Base-by-base conservation (phyloP, 2,888 invertebrate genomes). In the Latheticus oryzae region DNA sequence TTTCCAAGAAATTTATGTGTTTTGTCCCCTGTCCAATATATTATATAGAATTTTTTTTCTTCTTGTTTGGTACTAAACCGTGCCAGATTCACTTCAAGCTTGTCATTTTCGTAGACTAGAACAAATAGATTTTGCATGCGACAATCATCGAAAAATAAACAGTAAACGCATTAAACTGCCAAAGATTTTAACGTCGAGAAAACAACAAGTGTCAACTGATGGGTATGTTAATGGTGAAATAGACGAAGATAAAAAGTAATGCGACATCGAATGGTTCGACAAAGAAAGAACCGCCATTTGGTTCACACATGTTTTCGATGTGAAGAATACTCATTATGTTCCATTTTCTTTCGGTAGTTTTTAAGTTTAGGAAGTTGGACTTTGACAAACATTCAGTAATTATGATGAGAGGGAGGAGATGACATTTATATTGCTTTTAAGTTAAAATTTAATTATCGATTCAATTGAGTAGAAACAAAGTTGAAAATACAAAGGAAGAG, bases 121-220 rank as follows among this genome's bases (percentile, higher is more conserved):
- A 47, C 47, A 24, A 47, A 47, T 15, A 33, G 33, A 47, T 35
- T 35, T 24, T 11, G 21, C 47, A 19, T 11, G 32, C 45, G 33
- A 45, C 45, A 32, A 33, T 24, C 19, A 24, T 32, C 43, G 17
- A 16, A 8, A 42, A 48, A 37, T 24, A 35, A 52, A 52, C 24
- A 50, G 38, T 28, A 38, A 59, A 56, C 56, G 45, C 60, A 60
- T 60, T 56, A 56, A 60, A 45, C 52, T 60, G 60, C 52, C 60
- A 60, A 45, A 52, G 50, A 45, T 48, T 58, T 58, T 53, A 58
- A 58, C 51, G 52, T 52, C 26, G 13, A 65, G 70, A 71, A 70
- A 67, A 71, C 68, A 73, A 73, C 74, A 74, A 74, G 74, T 74
- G 74, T 74, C 74, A 74, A 69, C 70, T 67, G 63, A 61, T 42